Evolutionary conservation across 2,888 invertebrate species (phyloP).

Genomic region (Serrognathus titanus): DNA sequence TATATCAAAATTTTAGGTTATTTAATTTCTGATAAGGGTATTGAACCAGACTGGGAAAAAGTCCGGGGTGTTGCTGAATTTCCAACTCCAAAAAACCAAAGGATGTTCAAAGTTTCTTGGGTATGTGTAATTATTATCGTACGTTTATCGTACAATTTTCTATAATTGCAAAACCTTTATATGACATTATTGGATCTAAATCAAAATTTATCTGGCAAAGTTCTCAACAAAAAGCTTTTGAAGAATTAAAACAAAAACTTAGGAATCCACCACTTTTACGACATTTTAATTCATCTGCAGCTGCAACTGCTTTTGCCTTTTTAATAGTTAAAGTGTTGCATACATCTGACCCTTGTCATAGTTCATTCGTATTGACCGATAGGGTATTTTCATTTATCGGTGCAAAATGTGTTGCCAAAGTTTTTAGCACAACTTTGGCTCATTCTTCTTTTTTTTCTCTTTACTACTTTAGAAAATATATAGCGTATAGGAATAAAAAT

Average conservation of each 20-base stretch:
- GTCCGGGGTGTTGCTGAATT: constrained; percentile 21
- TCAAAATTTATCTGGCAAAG: constrained; percentile 11
- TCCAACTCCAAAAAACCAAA: constrained; percentile 21
- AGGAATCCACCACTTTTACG: constrained; percentile 24
- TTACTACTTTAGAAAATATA: no score
- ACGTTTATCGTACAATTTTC: constrained; percentile 20
- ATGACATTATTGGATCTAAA: constrained; percentile 9
- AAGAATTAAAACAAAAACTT: constrained; percentile 27
- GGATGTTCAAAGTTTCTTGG: constrained; percentile 17
- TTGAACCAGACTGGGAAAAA: constrained; percentile 26
- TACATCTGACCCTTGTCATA: no score
- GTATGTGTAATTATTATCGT: constrained; percentile 17
- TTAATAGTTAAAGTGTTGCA: no score
- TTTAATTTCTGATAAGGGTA: constrained; percentile 21
- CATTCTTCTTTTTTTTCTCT: no score
- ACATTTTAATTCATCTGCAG: constrained; percentile 27
- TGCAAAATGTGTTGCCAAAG: no score
- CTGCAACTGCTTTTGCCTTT: no score
- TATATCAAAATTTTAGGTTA: constrained; percentile 17
- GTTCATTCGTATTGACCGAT: no score
- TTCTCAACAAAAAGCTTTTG: constrained; percentile 16
- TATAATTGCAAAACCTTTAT: constrained; percentile 14
- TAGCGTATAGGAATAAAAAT: no score
- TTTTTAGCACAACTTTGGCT: no score
- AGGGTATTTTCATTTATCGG: no score